phyloP scores from a whole-genome alignment of 2,888 invertebrate genomes.

The Oxytorus armatus region DNA sequence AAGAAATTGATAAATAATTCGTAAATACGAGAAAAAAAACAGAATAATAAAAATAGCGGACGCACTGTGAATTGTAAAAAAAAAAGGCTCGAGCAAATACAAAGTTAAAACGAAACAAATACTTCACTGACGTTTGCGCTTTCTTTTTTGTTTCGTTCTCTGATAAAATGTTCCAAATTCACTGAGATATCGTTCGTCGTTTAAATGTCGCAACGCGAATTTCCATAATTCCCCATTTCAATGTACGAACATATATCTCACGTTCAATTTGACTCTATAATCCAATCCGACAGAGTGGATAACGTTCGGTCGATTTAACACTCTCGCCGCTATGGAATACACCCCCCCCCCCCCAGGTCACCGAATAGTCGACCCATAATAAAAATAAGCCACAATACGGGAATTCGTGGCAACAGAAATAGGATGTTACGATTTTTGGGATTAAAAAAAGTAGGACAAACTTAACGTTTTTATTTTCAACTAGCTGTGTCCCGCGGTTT shows the following conservation, averaged over 20 bases:
- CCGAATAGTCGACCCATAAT: background rate
- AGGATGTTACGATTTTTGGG: background rate
- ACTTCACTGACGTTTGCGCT: background rate
- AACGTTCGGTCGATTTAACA: slow-evolving; percentile 23
- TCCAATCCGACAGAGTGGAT: slow-evolving; percentile 59
- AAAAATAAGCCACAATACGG: background rate
- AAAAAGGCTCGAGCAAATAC: too few relatives aligned
- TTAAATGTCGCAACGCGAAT: slow-evolving; percentile 16
- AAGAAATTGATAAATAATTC: too few relatives aligned
- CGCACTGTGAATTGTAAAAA: background rate
- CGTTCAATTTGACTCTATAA: slow-evolving; percentile 54
- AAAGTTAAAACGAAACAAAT: slow-evolving; percentile 20
- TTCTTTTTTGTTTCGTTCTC: background rate
- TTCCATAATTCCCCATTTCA: slow-evolving; percentile 28
- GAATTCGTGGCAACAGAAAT: background rate
- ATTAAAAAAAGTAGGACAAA: background rate
- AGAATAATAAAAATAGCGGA: background rate
- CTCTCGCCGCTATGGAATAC: slow-evolving; percentile 26
- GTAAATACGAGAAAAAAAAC: background rate
- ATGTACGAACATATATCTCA: background rate
- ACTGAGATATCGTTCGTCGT: background rate
- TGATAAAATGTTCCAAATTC: background rate
- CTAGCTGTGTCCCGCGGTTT: background rate
- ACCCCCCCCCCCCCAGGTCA: background rate
- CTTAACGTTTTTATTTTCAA: background rate